phyloP scores from a whole-genome alignment of 1,140 invertebrate genomes.

The Sminthurides bifidus region DNA sequence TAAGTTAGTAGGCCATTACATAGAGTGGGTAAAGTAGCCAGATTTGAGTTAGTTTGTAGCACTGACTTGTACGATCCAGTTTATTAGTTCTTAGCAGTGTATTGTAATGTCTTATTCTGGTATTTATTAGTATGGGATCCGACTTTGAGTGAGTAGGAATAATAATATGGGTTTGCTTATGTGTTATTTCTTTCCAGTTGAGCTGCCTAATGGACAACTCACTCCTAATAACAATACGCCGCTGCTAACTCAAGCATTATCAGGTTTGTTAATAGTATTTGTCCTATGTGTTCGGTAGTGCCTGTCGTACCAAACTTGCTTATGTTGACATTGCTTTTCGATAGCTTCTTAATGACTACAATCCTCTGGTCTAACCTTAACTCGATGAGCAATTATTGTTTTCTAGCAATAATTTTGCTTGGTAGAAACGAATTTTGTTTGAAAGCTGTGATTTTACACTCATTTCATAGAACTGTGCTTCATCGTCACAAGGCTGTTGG shows the following conservation, averaged over 20 bases:
- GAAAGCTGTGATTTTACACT: no score
- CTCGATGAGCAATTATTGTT: no score
- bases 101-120: background rate
- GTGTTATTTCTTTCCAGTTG: conserved; percentile 56
- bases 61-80: background rate
- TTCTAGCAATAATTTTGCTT: no score
- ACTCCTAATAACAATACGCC: conserved; percentile 88
- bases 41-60: no score
- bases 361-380: no score
- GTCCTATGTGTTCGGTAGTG: conserved; percentile 34
- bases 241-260: conserved; percentile 81
- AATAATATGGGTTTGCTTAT: conserved; percentile 24
- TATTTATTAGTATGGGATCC: conserved; percentile 10
- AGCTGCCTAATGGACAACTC: conserved; percentile 84
- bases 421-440: no score
- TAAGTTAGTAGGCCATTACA: no score
- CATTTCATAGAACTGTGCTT: no score
- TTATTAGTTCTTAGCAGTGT: background rate
- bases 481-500: no score
- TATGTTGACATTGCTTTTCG: conserved; percentile 12
- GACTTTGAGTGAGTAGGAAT: conserved; percentile 10
- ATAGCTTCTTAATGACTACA: conserved; percentile 1
- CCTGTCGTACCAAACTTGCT: no score
- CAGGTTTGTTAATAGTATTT: conserved; percentile 56
- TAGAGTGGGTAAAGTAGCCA: no score